Base-by-base conservation (phyloP, 2,888 invertebrate species). In the Sphaerophoria taeniata region DNA sequence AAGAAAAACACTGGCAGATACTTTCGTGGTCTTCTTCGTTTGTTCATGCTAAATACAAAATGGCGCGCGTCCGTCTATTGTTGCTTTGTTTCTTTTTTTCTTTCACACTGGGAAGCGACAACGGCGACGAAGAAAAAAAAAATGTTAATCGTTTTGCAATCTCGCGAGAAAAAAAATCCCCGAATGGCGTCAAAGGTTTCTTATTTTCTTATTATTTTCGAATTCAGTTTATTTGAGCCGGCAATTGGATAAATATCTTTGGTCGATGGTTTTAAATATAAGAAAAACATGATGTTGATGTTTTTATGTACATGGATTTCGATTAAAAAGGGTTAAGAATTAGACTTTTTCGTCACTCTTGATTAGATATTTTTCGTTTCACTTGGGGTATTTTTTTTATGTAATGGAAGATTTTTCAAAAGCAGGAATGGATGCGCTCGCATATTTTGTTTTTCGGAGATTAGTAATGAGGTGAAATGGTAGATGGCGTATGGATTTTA, bases 371-470 rank as follows among this genome's bases (percentile, higher is more conserved):
- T 85, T 85, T 85, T 65, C 69, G 69, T 80, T 73, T 77, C 76
- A 81, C 81, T 9, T 12, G 12, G 77, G 73, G 67, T 63, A 78
- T 76, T 85, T 77, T 72, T 83, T 87, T 87, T 87, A 87, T 87
- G 80, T 87, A 87, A 87, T 85, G 87, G 87, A 87, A 87, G 85
- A 85, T 67, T 87, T 43, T 87, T 85, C 87, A 87, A 86, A 87
- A 83, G 56, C 51, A 61, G 70, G 33, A 49, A 45, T 16, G 53
- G 58, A 24, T 51, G 72, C 67, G 85, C 51, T 60, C 74, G 45
- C 51, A 77, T 45, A 31, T 16, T 43, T 67, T 71, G 67, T 31
- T 24, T 47, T 4, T 6, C 12, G 0, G n/a, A 2, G 65, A 55
- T 60, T 0, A 11, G 2, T 9, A 0, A 24, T 24, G 24, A 24